Evolutionary conservation across 2,888 invertebrate genomes (phyloP).

Genomic region (Idaea dimidiata): DNA sequence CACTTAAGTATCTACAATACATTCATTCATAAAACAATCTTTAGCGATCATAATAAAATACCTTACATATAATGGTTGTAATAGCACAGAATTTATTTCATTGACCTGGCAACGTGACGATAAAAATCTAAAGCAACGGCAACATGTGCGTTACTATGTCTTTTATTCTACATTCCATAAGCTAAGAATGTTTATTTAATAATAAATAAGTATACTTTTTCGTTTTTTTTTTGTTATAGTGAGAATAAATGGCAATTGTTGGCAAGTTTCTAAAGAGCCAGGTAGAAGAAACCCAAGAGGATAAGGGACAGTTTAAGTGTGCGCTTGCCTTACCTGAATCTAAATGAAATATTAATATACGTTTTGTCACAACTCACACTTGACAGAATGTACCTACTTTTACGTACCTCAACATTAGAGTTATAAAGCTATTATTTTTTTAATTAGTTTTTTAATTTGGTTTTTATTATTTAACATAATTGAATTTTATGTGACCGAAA

Average conservation of each 20-base stretch:
- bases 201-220: background rate
- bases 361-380: background rate
- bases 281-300: background rate
- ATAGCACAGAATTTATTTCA: background rate
- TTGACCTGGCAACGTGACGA: background rate
- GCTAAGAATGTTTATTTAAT: background rate
- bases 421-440: background rate
- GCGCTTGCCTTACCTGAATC: background rate
- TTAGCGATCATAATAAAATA: background rate
- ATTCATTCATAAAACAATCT: background rate
- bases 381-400: background rate
- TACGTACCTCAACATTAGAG: background rate
- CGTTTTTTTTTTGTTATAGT: background rate
- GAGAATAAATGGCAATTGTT: conserved; percentile 2
- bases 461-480: too few relatives aligned
- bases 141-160: background rate
- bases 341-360: conserved; percentile 6
- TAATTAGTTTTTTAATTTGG: too few relatives aligned
- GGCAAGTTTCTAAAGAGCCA: background rate
- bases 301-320: background rate
- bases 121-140: background rate
- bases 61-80: background rate
- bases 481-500: too few relatives aligned
- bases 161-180: background rate
- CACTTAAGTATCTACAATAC: background rate